phyloP scores from a whole-genome alignment of 2,888 invertebrate species.

The Phragmatobia fuliginosa region DNA sequence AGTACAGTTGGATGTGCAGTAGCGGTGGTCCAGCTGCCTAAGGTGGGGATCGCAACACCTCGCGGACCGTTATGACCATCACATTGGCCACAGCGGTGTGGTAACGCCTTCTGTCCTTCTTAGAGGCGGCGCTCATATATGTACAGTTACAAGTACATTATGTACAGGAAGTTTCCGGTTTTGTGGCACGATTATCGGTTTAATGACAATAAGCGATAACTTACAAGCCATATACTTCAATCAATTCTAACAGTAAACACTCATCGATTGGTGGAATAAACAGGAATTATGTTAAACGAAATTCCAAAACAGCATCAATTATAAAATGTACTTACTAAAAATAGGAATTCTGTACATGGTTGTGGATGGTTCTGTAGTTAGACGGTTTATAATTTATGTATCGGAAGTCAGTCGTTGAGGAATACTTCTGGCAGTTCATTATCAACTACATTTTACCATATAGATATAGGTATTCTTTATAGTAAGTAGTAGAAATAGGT shows the following conservation, averaged over 20 bases:
- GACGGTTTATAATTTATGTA: too few species aligned
- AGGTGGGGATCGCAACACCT: slow-evolving; percentile 59
- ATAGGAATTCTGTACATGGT: too few species aligned
- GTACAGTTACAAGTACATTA: slow-evolving; percentile 42
- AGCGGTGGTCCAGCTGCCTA: slow-evolving; percentile 44
- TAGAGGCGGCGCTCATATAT: slow-evolving; percentile 58
- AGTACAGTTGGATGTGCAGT: slow-evolving; percentile 53
- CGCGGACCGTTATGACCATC: slow-evolving; percentile 59
- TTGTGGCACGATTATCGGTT: slow-evolving; percentile 24
- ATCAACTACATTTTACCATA: too few species aligned
- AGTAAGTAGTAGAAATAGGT: too few species aligned
- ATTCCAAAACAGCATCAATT: not conserved
- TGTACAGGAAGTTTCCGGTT: slow-evolving; percentile 33
- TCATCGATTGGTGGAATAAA: not conserved
- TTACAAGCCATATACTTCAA: not conserved
- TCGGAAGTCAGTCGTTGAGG: too few species aligned
- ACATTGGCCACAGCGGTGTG: slow-evolving; percentile 55
- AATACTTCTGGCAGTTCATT: too few species aligned
- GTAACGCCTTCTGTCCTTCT: slow-evolving; percentile 60
- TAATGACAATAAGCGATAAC: slow-evolving; percentile 16
- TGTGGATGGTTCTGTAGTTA: too few species aligned
- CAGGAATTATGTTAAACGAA: not conserved
- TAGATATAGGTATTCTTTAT: too few species aligned
- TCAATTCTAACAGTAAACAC: not conserved
- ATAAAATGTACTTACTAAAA: too few species aligned